Evolutionary conservation across 2,888 invertebrate species (phyloP), one percentile per base, ranked within the genome.

Genomic region (Amphiduros pacificus): DNA sequence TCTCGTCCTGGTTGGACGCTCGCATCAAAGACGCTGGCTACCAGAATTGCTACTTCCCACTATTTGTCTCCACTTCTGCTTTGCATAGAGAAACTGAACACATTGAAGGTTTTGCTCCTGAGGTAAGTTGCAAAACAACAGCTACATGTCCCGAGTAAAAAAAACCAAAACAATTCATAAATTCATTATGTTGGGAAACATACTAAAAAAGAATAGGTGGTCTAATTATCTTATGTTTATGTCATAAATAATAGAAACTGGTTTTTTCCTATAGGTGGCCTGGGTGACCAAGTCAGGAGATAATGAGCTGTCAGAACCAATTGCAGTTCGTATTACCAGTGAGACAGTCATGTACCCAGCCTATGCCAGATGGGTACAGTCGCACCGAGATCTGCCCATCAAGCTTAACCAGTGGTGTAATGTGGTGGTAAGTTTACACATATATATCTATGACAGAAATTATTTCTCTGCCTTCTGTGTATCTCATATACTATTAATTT

Each of bases 271-370:
- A 20, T 68, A 88, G 88, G 89, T 90, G 52, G 92, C 92, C 2
- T 93, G 92, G 92, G 92, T 84, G 84, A 99, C 99, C 0, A 94
- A 90, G 82, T 97, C 96, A 17, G 99, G 99, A 5, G 88, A 91
- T 20, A 91, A 94, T 0, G 95, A 98, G 65, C 85, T 99, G 78
- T 94, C 96, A 0, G 98, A 99, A 82, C 98, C 93, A 44, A 94
- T 99, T 75, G 99, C 99, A 50, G 91, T 99, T 66, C 88, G 99
- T 59, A 99, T 99, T 29, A 99, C 99, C 6, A 96, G 96, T 59
- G 99, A 99, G 85, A 99, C 99, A 2, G 96, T 93, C 59, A 99
- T 99, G 98, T 99, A 99, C 85, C 99, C 99, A 4, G 90, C 96
- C 0, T 99, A 93, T 84, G 94, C 97, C 40, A 94, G 94, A 82